Percentiles rank a stretch among this genome's conserved stretches.
Evolutionary conservation across 1,140 invertebrate genomes (phyloP).

Genomic region (Drosophila parabipectinata): DNA sequence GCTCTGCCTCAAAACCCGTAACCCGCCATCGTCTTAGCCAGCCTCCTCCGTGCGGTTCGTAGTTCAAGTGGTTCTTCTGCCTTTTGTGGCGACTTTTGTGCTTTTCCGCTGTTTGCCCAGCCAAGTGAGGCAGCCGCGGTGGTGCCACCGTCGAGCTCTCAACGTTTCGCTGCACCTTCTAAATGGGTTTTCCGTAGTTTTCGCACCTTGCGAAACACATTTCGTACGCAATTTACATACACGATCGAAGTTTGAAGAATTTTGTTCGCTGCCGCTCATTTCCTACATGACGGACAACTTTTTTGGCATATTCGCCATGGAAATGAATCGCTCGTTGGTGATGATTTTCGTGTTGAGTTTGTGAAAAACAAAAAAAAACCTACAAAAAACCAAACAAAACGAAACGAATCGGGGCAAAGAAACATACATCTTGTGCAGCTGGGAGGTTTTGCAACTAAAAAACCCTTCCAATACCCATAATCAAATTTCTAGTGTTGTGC

Average conservation of each 20-base stretch:
- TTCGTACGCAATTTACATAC: conserved; percentile 77
- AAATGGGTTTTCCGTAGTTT: conserved; percentile 77
- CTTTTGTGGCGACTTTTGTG: conserved; percentile 46
- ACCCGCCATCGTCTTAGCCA: conserved; percentile 36
- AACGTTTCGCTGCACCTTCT: conserved; percentile 83
- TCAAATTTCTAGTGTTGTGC: conserved; percentile 68
- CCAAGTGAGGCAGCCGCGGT: conserved; percentile 64
- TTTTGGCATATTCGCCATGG: conserved; percentile 49
- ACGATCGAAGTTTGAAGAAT: conserved; percentile 54
- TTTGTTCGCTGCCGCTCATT: conserved; percentile 48
- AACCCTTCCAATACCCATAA: conserved; percentile 57
- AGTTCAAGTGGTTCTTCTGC: conserved; percentile 33
- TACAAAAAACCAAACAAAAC: conserved; percentile 10
- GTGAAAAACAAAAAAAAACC: conserved; percentile 16
- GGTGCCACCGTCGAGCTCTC: conserved; percentile 39
- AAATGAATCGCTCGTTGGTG: conserved; percentile 60
- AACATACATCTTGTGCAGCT: conserved; percentile 61
- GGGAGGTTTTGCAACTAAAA: conserved; percentile 44
- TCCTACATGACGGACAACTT: conserved; percentile 78
- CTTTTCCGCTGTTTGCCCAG: conserved; percentile 60
- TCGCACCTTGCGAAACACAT: conserved; percentile 80
- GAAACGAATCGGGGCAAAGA: conserved; percentile 26
- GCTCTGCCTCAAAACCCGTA: conserved; percentile 22
- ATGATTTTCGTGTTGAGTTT: conserved; percentile 56
- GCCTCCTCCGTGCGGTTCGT: conserved; percentile 74